Base-by-base conservation (phyloP, 2,113 vertebrate genomes). In the Myanophis thanlyinensis region DNA sequence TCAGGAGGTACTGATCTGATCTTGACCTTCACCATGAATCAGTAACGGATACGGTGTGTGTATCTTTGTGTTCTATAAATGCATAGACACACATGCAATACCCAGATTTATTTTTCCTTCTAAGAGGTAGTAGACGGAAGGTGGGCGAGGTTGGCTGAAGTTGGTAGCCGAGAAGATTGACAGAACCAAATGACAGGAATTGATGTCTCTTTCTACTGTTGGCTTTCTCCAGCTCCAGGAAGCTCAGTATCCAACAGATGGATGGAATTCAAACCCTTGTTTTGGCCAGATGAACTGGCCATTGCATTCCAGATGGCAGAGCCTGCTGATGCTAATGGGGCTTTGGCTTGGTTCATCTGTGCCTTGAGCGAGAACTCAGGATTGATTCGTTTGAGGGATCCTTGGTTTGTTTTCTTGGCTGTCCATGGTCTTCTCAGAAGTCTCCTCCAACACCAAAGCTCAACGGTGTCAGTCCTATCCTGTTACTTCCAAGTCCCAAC, bases 281-380 rank as follows among this genome's bases (percentile, higher is more conserved):
- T 44, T 96, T 89, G 90, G 6, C 95, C 94, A 93, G 51, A 91
- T 86, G 56, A 73, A 90, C 93, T 90, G 67, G 89, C 27, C 80
- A 91, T 92, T 91, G 95, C 85, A 52, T 92, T 54, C 97, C 96
- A 96, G 96, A 95, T 94, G 95, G 93, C 92, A 53, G 91, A 53
- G 95, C 94, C 96, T 94, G 93, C 95, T 96, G 96, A 91, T 51
- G 49, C 49, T 51, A 13, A 13, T 12, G 1, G 49, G 12, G 12
- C 11, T 51, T 51, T 51, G n/a, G n/a, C 53, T 7, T 59, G 54
- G 54, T 59, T 59, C 54, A 59, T 59, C 27, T 25, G 54, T 27
- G 54, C 54, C 8, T 59, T 27, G 54, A 9, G 54, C 23, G 53
- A 54, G 22, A 54, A 54, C 18, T 5, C 15, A 11, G 7, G 15